Evolutionary conservation across 2,113 vertebrate genomes (phyloP), one percentile per base, ranked within the genome.

Genomic region (Hemichromis elongatus): DNA sequence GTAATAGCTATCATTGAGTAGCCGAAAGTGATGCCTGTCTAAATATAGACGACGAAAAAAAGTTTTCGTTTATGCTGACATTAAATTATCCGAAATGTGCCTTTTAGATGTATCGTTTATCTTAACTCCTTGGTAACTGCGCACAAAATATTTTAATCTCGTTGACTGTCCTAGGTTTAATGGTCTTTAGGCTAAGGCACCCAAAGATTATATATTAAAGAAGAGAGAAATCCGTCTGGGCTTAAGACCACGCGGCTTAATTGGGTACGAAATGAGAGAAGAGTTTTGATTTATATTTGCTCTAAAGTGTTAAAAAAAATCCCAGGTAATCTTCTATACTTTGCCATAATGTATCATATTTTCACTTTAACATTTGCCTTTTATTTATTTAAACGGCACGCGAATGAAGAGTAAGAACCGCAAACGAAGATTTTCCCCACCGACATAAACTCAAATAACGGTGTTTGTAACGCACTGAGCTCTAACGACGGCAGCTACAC

Each of bases 1-100:
- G 18, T 5, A 63, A 7, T 77, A 2, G 2, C 18, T 21, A 1
- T 30, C 12, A 2, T 4, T 42, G 88, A 88, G 92, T 59, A 79
- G 90, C 10, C 90, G 57, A 30, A n/a, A 61, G 21, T 61, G 54
- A 28, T 91, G 91, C 90, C 93, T 85, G 92, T 82, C 66, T 37
- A 82, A 87, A 85, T 80, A 1, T 83, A 10, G 14, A 6, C 5
- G 10, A 35, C 13, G 24, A 42, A 0, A 2, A 6, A 21, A 40
- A 5, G 33, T 77, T 52, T 19, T 77, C 21, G 18, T 18, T 37
- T 10, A 35, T 1, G 21, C 19, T 5, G 1, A 37, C 12, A 75
- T 50, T 50, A 3, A 50, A 30, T 50, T 12, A 50, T n/a, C 6
- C 16, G 0, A 50, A 30, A 75, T 28, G 11, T 10, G 45, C n/a